Base-by-base conservation (phyloP, 2,888 invertebrate genomes). In the Agriopis aurantiaria region DNA sequence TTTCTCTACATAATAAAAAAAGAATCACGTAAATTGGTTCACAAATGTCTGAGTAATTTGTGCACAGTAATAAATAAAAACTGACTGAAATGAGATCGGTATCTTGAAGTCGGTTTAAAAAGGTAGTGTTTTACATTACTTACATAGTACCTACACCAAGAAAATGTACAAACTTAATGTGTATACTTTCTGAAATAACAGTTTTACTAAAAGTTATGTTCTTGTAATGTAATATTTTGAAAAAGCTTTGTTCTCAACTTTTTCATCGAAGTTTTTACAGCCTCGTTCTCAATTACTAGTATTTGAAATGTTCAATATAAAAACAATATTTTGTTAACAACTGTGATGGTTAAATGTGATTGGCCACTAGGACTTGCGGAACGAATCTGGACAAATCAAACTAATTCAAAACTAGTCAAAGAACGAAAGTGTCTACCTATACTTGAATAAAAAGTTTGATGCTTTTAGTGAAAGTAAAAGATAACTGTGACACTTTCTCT, bases 401-500 rank as follows among this genome's bases (percentile, higher is more conserved):
- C 75, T 51, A 73, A 74, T 77, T 73, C 63, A 9, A 63, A 71
- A 75, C 71, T 56, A 59, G 49, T 72, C 75, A 58, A 71, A 73
- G 73, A 76, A 80, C 70, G 81, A 81, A 83, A 84, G 82, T 84
- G 75, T 75, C 76, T 49, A 59, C 8, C 14, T 56, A 74, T 68
- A 57, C 65, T 77, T n/a, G 10, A n/a, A 65, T 40, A 79, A 77
- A 79, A 77, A 74, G 53, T 68, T 69, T 73, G 72, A 73, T 75
- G 78, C 82, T 83, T 80, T 76, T 71, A 87, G 91, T 85, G 91
- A 91, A 91, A 91, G 91, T 87, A 80, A 77, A 73, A 72, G 73
- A 76, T 72, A 61, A 64, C 65, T 85, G 87, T 81, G 88, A 88
- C 87, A 90, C 91, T 92, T 88, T 89, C 89, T 80, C 86, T 72